Base-by-base conservation (phyloP, 1,140 invertebrate genomes). In the Lordiphosa clarofinis region DNA sequence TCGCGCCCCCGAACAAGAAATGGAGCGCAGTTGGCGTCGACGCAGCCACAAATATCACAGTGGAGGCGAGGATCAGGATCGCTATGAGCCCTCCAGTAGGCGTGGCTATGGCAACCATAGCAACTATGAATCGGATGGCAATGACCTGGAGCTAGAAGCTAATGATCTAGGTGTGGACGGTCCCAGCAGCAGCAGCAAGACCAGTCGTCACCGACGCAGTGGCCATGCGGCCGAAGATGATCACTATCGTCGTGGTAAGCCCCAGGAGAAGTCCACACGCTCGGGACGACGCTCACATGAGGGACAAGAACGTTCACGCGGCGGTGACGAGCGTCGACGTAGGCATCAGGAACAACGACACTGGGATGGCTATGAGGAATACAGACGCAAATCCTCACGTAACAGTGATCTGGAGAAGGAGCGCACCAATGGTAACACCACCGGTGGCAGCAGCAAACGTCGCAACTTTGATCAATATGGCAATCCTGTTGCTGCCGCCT, bases 381-480 rank as follows among this genome's bases (percentile, higher is more conserved):
- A 89, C 56, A 69, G 87, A 5, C 68, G 78, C 15, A 87, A 76
- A 48, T 88, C 87, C 35, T 88, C 87, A 0, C 84, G 87, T 35
- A 88, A 88, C 62, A 88, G 84, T 5, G 79, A 87, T 13, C 59
- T 78, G 8, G 84, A 88, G 36, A 71, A 82, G 36, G 87, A 89
- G 37, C 61, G 61, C 8, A 49, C 35, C 35, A 79, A 79, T 15
- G 53, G 49, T 5, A 58, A 56, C 10, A 11, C 54, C 8, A 58
- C 43, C 64, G 64, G 73, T 12, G 53, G 37, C 4, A 56, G 37
- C 4, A 56, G 74, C 65, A 78, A 81, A 55, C 69, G 67, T 82
- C 90, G 89, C 72, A 90, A 90, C 58, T 87, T 88, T 31, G 87
- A 71, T 15, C 89, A 89, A 84, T 88, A 87, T 92, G 91, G 69